Conservation (phyloP, 2,113 vertebrate species). For the Atrichornis clamosus region DNA sequence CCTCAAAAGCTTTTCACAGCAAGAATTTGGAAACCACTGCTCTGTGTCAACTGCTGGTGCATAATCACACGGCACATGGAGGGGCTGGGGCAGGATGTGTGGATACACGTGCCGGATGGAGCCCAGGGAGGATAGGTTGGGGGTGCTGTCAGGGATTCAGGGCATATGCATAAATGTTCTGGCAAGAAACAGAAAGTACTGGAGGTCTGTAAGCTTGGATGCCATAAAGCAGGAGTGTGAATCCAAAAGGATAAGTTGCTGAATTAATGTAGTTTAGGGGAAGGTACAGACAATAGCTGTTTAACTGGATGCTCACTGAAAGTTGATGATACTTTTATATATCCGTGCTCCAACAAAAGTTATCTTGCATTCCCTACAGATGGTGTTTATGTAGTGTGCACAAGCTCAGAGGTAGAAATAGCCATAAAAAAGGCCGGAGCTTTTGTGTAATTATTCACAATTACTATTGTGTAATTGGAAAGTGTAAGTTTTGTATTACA, state of each 20-base stretch:
- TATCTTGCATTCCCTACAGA: constrained; percentile 62
- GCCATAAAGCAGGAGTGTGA: neutral
- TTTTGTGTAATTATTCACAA: constrained; percentile 67
- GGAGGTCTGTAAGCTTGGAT: neutral
- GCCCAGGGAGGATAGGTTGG: neutral
- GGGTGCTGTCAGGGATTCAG: neutral
- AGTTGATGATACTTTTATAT: neutral
- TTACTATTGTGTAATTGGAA: constrained; percentile 66
- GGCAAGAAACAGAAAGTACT: neutral
- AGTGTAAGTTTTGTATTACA: constrained; percentile 49
- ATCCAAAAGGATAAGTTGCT: neutral
- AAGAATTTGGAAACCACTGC: constrained; percentile 8
- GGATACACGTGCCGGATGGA: neutral
- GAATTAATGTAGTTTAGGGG: neutral
- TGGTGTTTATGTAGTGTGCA: constrained; percentile 67
- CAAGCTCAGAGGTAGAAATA: constrained; percentile 54
- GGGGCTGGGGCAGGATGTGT: neutral
- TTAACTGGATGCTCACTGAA: neutral
- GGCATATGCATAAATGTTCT: neutral
- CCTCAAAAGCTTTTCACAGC: neutral
- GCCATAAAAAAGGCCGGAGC: constrained; percentile 57
- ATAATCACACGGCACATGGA: neutral
- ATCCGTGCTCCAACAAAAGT: constrained; percentile 33
- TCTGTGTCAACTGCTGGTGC: neutral
- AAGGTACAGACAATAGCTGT: neutral